Conservation (phyloP, 37 sponge, comb jelly and placozoan species). For the Spongia lamella region DNA sequence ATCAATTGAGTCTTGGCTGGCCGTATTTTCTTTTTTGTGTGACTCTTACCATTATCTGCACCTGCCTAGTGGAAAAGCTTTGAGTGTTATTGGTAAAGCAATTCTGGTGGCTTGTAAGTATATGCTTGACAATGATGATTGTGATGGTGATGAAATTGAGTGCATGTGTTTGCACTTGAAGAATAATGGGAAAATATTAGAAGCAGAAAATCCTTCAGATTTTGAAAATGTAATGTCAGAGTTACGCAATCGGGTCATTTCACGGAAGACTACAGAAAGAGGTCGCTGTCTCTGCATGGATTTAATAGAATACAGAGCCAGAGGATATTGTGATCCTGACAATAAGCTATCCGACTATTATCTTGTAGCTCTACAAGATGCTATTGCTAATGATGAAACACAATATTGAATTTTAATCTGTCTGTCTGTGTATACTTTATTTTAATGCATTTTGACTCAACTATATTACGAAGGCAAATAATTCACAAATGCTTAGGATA, state of each 20-base stretch:
- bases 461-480: no score
- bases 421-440: neutral
- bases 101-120: constrained; percentile 25
- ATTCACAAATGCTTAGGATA: no score
- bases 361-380: constrained; percentile 66
- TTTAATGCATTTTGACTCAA: neutral
- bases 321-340: constrained; percentile 56
- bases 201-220: neutral
- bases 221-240: neutral
- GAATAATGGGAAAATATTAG: constrained; percentile 44
- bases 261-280: constrained; percentile 19
- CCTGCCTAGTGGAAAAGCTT: constrained; percentile 15
- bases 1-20: constrained; percentile 77
- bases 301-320: constrained; percentile 59
- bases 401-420: neutral
- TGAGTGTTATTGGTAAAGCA: constrained; percentile 31
- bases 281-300: constrained; percentile 57
- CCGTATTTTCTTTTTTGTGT: constrained; percentile 56
- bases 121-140: constrained; percentile 33
- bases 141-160: constrained; percentile 71
- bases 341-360: constrained; percentile 54
- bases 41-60: constrained; percentile 30
- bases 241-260: constrained; percentile 41
- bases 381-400: constrained; percentile 58
- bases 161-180: constrained; percentile 61